Conservation (phyloP, 2,888 invertebrate genomes). For the Myopa testacea region DNA sequence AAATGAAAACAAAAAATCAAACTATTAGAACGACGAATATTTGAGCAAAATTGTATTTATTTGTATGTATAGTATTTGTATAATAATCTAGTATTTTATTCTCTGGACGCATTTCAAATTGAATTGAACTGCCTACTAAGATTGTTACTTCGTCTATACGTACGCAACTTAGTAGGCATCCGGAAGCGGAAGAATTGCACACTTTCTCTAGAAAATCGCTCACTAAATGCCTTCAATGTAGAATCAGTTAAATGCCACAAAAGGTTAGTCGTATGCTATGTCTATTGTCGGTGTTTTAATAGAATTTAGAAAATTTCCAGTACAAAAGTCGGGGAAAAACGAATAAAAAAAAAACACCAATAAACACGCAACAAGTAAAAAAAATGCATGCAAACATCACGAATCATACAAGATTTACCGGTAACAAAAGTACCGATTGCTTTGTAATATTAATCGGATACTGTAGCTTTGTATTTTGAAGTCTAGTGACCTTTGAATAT, state of each 20-base stretch:
- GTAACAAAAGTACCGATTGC: no score
- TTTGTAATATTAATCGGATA: no score
- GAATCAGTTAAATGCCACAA: constrained; percentile 6
- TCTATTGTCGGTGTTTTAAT: not conserved
- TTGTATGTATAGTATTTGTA: not conserved
- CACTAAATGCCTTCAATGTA: constrained; percentile 16
- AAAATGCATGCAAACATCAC: no score
- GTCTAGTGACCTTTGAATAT: no score
- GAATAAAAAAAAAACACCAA: not conserved
- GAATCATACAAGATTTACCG: no score
- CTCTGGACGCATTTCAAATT: not conserved
- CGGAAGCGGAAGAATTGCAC: not conserved
- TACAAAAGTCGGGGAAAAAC: not conserved
- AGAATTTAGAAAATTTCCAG: no score
- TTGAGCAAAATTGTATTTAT: not conserved
- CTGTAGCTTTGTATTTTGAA: no score
- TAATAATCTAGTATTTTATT: not conserved
- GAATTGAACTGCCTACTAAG: not conserved
- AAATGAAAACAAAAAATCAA: not conserved
- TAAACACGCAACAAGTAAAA: not conserved
- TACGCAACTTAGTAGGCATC: not conserved
- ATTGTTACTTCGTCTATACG: not conserved
- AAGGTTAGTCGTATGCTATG: not conserved
- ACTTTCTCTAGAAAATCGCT: not conserved
- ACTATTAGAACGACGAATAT: not conserved